A percentile compares a stretch with the other conserved stretches of the same genome.
Evolutionary conservation across 2,888 invertebrate species (phyloP).

Genomic region (Mythimna vitellina): DNA sequence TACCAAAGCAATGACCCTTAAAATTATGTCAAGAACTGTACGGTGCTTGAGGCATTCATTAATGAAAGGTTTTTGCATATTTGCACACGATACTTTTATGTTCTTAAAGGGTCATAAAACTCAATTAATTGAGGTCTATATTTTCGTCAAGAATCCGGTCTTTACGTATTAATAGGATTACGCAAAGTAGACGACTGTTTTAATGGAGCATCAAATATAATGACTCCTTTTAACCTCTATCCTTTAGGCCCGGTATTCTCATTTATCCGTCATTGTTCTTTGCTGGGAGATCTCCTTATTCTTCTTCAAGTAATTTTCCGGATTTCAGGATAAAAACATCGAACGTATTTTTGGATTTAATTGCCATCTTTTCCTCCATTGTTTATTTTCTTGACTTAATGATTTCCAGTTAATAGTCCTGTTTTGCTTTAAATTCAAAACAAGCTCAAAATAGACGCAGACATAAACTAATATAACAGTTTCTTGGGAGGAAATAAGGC

Average conservation of each 20-base stretch:
- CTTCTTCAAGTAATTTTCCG: not conserved
- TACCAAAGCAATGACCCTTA: conserved; percentile 35
- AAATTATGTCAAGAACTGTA: conserved; percentile 46
- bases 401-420: conserved; percentile 24
- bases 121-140: conserved; percentile 1
- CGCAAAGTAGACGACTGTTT: not conserved
- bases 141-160: not conserved
- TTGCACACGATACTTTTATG: conserved; percentile 22
- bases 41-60: conserved; percentile 12
- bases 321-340: not conserved
- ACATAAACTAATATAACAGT: conserved; percentile 32
- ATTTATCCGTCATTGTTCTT: conserved; percentile 1
- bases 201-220: conserved; percentile 5
- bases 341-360: not conserved
- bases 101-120: not conserved
- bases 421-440: conserved; percentile 40
- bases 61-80: conserved; percentile 34
- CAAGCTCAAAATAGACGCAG: conserved; percentile 34
- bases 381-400: conserved; percentile 32
- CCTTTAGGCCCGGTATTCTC: conserved; percentile 3
- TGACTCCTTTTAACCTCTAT: not conserved
- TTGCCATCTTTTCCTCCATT: not conserved
- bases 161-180: not conserved
- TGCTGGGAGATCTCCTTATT: not conserved
- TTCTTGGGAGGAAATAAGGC: conserved; percentile 14